A percentile compares a stretch with the other conserved stretches of the same genome.
Conservation (phyloP, 2,888 invertebrate genomes). For the Onthophagus sagittarius region DNA sequence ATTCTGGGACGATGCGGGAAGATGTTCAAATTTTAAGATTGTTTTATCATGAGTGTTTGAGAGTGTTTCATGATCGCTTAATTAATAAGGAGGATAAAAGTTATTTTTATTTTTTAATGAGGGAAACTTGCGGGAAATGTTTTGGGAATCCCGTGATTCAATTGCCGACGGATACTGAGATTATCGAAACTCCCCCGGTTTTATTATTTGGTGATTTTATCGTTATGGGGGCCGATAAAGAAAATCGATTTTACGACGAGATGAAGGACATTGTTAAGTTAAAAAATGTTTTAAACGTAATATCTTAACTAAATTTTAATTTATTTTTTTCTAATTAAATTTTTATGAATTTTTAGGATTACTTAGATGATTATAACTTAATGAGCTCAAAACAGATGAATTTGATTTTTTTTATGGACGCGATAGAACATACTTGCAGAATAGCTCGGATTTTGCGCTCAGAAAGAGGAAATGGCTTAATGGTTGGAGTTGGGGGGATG, state of each 20-base stretch:
- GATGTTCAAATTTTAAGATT: constrained; percentile 69
- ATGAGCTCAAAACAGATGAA: constrained; percentile 75
- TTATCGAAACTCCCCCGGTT: constrained; percentile 61
- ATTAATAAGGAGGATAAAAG: constrained; percentile 77
- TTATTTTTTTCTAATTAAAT: not conserved
- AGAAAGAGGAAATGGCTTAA: constrained; percentile 82
- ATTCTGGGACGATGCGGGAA: constrained; percentile 62
- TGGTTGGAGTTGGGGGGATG: constrained; percentile 89
- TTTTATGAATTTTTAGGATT: constrained; percentile 57
- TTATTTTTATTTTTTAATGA: constrained; percentile 73
- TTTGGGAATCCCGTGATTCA: constrained; percentile 60
- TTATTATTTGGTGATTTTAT: constrained; percentile 84
- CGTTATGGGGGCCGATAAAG: constrained; percentile 66
- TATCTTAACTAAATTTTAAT: not conserved
- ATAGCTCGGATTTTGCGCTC: constrained; percentile 79
- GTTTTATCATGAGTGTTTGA: constrained; percentile 87
- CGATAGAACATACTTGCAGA: constrained; percentile 82
- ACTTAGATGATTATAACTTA: constrained; percentile 80
- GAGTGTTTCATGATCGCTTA: constrained; percentile 89
- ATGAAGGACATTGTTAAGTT: constrained; percentile 70
- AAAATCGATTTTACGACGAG: constrained; percentile 78
- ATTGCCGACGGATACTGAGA: constrained; percentile 55
- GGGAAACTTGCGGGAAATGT: constrained; percentile 60
- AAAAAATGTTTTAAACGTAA: constrained; percentile 51
- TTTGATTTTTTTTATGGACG: constrained; percentile 84